phyloP scores from a whole-genome alignment of 2,113 vertebrate species.

The Carlito syrichta region DNA sequence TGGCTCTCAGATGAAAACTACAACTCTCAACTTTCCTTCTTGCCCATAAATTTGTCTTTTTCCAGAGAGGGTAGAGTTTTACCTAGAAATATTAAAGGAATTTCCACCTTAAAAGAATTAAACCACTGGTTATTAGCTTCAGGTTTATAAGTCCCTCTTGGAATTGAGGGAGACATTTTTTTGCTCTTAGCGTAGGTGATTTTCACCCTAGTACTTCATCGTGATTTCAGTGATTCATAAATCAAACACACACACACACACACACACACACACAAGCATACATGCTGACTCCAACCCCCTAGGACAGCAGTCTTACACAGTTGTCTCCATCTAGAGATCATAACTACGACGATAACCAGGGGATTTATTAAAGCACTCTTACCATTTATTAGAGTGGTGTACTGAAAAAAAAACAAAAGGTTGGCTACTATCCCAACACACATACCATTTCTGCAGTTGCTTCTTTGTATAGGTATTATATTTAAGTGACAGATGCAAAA shows the following conservation, averaged over 20 bases:
- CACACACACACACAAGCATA: neutral
- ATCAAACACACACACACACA: neutral
- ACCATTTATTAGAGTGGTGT: neutral
- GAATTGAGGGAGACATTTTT: constrained; percentile 32
- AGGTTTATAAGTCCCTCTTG: constrained; percentile 17
- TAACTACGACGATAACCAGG: neutral
- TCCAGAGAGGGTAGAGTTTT: neutral
- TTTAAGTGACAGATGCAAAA: neutral
- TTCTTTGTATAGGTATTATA: neutral
- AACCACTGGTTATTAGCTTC: neutral
- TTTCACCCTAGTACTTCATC: neutral
- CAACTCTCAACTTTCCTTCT: neutral
- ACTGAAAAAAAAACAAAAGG: neutral
- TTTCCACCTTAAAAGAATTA: constrained; percentile 3
- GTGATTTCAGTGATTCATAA: constrained; percentile 10
- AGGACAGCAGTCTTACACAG: neutral
- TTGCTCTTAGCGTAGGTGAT: neutral
- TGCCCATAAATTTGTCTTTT: neutral
- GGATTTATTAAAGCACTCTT: constrained; percentile 12
- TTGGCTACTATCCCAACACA: neutral
- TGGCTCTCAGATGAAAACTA: neutral
- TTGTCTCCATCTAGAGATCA: neutral
- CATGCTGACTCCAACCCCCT: neutral
- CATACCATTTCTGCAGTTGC: neutral
- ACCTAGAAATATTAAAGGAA: constrained; percentile 19